A percentile compares a stretch with the other conserved stretches of the same genome.
Evolutionary conservation across 1,140 invertebrate species (phyloP).

Genomic region (Drosophila triauraria): DNA sequence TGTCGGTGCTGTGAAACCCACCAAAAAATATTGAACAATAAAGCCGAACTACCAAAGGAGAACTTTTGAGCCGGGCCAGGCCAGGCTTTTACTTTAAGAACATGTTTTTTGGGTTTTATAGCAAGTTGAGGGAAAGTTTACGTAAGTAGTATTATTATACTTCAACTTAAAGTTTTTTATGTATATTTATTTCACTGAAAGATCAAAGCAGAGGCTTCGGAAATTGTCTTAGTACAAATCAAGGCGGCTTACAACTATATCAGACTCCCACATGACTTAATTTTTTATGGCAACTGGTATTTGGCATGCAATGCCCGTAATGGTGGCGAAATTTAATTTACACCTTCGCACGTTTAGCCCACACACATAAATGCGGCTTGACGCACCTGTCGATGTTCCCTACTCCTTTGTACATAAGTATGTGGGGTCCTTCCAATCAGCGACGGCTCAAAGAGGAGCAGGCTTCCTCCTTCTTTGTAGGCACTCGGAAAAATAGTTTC

Average conservation of each 20-base stretch:
- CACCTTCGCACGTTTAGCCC: constrained; percentile 72
- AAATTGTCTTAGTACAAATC: constrained; percentile 7
- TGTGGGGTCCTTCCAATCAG: constrained; percentile 66
- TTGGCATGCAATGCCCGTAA: constrained; percentile 63
- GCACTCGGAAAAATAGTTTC: constrained; percentile 17
- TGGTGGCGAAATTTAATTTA: constrained; percentile 79
- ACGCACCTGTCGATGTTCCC: constrained; percentile 39
- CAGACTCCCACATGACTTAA: constrained; percentile 2
- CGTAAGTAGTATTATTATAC: neutral
- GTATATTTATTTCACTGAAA: too few species aligned
- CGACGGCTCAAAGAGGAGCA: constrained; percentile 18
- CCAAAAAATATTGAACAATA: constrained; percentile 19
- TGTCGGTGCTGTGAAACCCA: constrained; percentile 1
- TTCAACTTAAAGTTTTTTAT: too few species aligned
- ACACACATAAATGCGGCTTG: constrained; percentile 23
- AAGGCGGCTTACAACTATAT: neutral
- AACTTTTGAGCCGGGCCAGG: constrained; percentile 3
- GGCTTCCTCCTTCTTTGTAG: constrained; percentile 1
- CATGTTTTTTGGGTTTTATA: constrained; percentile 3
- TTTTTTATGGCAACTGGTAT: constrained; percentile 21
- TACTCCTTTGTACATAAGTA: neutral
- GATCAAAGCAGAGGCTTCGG: too few species aligned
- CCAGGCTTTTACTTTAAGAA: constrained; percentile 7
- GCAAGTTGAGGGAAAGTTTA: neutral
- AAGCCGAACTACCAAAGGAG: constrained; percentile 1